These are phyloP conservation scores for Spinibarbus caldwelli DNA, from an alignment of 2,797 vertebrate species.

Conservation along the genomic window DNA sequence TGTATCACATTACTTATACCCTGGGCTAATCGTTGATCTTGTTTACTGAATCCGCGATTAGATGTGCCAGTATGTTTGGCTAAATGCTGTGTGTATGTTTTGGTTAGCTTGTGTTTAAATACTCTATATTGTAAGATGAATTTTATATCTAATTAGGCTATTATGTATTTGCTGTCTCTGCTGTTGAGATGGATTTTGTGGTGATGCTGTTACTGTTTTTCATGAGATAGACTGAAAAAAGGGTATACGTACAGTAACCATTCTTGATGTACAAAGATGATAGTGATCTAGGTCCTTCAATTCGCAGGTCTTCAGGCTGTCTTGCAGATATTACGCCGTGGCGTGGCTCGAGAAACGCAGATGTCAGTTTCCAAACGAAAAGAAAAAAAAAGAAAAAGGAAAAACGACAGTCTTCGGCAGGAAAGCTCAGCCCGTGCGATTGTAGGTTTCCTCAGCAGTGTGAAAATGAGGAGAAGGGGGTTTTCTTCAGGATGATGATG, in stretches of 20 bases:
- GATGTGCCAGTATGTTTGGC: slow-evolving; percentile 47
- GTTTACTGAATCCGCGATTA: slow-evolving; percentile 64
- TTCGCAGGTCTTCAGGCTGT: slow-evolving; percentile 75
- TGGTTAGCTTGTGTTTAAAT: slow-evolving; percentile 37
- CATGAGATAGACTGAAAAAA: slow-evolving; percentile 64
- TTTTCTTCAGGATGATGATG: slow-evolving; percentile 80
- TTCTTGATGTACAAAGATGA: slow-evolving; percentile 84
- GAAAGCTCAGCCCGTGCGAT: slow-evolving; percentile 80
- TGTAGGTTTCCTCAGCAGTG: slow-evolving; percentile 80
- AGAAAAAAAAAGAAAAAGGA: slow-evolving; percentile 72
- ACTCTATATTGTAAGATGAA: too few relatives aligned
- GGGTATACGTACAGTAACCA: slow-evolving; percentile 87
- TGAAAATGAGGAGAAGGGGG: slow-evolving; percentile 81
- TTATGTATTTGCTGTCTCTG: not conserved
- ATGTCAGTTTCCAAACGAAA: slow-evolving; percentile 76
- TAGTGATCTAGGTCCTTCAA: slow-evolving; percentile 84
- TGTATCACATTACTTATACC: slow-evolving; percentile 72
- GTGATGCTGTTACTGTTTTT: slow-evolving; percentile 52
- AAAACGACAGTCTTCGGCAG: slow-evolving; percentile 78
- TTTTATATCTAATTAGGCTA: not conserved
- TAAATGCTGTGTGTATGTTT: not conserved
- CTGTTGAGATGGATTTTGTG: slow-evolving; percentile 28
- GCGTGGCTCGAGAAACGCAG: slow-evolving; percentile 63
- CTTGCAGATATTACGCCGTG: slow-evolving; percentile 57
- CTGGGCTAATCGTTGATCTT: slow-evolving; percentile 72